Evolutionary conservation across 2,888 invertebrate species (phyloP).

Genomic region (Perithous albicinctus): DNA sequence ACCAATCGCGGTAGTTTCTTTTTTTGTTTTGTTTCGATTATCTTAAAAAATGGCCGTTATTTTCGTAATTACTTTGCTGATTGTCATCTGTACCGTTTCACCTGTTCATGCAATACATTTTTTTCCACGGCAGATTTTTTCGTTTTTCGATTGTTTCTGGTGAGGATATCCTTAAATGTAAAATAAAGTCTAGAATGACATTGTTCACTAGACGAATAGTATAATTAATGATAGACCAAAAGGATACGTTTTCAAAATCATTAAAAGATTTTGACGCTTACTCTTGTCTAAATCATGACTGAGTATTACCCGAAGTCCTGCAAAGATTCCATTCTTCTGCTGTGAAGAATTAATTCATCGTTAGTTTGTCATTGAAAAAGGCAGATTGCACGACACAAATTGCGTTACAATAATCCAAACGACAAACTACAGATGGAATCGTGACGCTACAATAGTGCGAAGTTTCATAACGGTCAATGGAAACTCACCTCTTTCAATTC

Average conservation of each 20-base stretch:
- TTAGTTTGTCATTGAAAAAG: constrained; percentile 3
- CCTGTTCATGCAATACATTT: too few species aligned
- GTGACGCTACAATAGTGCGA: not conserved
- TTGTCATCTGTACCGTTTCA: too few species aligned
- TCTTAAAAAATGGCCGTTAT: too few species aligned
- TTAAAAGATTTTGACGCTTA: constrained; percentile 58
- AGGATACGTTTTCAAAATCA: constrained; percentile 82
- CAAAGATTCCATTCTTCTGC: constrained; percentile 73
- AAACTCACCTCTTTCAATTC: constrained; percentile 73
- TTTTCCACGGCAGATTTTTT: too few species aligned
- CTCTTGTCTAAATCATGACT: constrained; percentile 68
- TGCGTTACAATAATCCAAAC: not conserved
- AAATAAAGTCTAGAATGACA: not conserved
- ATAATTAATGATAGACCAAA: constrained; percentile 59
- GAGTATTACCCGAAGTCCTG: constrained; percentile 69
- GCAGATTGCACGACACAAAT: constrained; percentile 5
- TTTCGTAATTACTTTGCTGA: too few species aligned
- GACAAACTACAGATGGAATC: not conserved
- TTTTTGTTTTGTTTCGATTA: too few species aligned
- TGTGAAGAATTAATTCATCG: constrained; percentile 57
- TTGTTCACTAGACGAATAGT: not conserved
- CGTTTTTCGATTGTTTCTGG: too few species aligned
- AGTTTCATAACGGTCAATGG: not conserved
- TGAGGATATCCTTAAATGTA: too few species aligned
- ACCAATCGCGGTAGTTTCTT: too few species aligned